Percentiles rank a stretch among this genome's conserved stretches.
phyloP scores from a whole-genome alignment of 2,797 vertebrate species.

The Danio tinwini region DNA sequence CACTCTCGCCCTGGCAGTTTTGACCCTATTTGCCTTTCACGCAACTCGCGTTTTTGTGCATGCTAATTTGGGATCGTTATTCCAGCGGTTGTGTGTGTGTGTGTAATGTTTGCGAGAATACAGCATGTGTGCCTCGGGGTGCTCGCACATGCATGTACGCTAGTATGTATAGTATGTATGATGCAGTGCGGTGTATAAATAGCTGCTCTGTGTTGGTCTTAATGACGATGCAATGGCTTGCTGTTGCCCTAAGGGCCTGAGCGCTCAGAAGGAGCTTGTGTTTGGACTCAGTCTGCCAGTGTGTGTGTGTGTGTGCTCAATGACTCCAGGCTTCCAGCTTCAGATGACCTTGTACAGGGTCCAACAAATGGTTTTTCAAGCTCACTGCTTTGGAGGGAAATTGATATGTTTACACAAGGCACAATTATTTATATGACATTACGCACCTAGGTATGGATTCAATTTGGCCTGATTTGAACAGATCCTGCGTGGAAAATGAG shows the following conservation, averaged over 20 bases:
- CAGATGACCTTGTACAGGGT: slow-evolving; percentile 65
- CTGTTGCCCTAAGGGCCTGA: slow-evolving; percentile 57
- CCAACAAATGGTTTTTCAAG: slow-evolving; percentile 61
- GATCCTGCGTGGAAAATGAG: slow-evolving; percentile 44
- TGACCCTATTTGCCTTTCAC: slow-evolving; percentile 42
- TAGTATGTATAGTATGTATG: slow-evolving; percentile 46
- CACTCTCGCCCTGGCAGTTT: background rate
- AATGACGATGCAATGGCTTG: slow-evolving; percentile 62
- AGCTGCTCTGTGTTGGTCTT: slow-evolving; percentile 62
- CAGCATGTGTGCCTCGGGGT: slow-evolving; percentile 12
- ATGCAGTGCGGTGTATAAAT: slow-evolving; percentile 61
- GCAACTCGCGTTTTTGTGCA: slow-evolving; percentile 6
- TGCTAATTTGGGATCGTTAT: slow-evolving; percentile 35
- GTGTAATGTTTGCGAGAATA: slow-evolving; percentile 7
- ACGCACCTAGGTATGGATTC: slow-evolving; percentile 57
- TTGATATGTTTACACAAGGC: slow-evolving; percentile 64
- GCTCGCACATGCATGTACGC: slow-evolving; percentile 22
- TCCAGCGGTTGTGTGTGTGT: slow-evolving; percentile 6
- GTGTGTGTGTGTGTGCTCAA: slow-evolving; percentile 6
- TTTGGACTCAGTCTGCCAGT: background rate
- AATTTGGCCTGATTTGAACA: slow-evolving; percentile 56
- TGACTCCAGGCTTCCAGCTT: slow-evolving; percentile 47
- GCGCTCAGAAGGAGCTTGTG: slow-evolving; percentile 55
- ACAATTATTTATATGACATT: slow-evolving; percentile 61
- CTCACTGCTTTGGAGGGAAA: slow-evolving; percentile 57